Percentiles rank a stretch among this genome's conserved stretches.
These are phyloP conservation scores for Ceryle rudis DNA, from an alignment of 2,797 vertebrate genomes.

Conservation along the genomic window DNA sequence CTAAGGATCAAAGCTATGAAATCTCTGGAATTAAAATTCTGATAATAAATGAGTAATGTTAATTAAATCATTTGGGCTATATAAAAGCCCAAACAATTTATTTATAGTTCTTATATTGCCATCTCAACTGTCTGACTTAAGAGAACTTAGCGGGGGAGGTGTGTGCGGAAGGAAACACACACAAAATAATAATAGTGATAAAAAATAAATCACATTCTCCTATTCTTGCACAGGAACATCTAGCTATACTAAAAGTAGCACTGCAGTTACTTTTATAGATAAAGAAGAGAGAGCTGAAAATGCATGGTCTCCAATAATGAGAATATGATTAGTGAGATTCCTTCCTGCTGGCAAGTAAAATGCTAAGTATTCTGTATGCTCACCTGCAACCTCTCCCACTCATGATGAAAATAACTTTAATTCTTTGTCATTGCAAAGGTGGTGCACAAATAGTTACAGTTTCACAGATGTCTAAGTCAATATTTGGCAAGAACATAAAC, in stretches of 20 bases:
- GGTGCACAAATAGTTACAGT: neutral
- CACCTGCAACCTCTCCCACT: neutral
- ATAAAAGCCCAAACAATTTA: neutral
- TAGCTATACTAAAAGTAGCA: neutral
- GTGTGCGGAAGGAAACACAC: too few relatives aligned
- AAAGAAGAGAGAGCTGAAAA: neutral
- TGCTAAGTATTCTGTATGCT: neutral
- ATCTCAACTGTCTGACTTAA: neutral
- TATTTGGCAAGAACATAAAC: conserved; percentile 1
- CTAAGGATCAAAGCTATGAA: neutral
- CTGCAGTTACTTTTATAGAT: neutral
- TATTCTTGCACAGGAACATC: neutral
- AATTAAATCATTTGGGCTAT: neutral
- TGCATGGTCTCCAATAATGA: neutral
- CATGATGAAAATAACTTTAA: conserved; percentile 24
- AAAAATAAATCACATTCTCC: neutral
- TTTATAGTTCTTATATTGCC: neutral
- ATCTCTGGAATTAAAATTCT: neutral
- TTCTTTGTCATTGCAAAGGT: neutral
- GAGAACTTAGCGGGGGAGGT: neutral
- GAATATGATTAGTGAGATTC: neutral
- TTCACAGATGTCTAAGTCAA: neutral
- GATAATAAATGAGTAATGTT: neutral
- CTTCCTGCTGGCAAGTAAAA: neutral
- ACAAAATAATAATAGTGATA: too few relatives aligned